Evolutionary conservation across 2,113 vertebrate genomes (phyloP).

Genomic region (Strix uralensis): DNA sequence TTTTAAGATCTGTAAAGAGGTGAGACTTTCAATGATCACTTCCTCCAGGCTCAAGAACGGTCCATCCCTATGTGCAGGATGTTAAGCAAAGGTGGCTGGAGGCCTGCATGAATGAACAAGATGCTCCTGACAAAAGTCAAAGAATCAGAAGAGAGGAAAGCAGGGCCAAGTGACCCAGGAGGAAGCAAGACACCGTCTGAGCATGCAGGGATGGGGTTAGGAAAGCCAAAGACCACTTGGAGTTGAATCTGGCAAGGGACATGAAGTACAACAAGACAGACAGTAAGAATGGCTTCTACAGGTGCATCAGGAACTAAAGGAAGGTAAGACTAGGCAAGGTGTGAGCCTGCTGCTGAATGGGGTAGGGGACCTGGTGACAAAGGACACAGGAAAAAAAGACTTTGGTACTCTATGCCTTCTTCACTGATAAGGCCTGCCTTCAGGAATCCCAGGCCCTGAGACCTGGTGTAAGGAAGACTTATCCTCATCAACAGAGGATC

Average conservation of each 20-base stretch:
- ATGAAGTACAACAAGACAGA: not conserved
- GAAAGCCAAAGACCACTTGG: not conserved
- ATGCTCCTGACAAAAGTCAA: not conserved
- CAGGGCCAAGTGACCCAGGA: not conserved
- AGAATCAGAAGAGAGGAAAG: not conserved
- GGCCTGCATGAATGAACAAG: not conserved
- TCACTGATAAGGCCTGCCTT: not conserved
- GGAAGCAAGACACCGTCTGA: not conserved
- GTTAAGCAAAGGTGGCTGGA: not conserved
- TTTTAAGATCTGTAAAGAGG: not conserved
- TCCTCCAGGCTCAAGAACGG: not conserved
- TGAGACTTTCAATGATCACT: not conserved
- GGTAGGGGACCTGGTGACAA: not conserved
- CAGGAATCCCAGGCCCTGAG: not conserved
- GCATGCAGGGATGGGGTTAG: not conserved
- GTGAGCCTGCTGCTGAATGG: not conserved
- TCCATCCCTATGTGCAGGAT: not conserved
- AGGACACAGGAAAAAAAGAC: not conserved
- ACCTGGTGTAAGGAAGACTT: not conserved
- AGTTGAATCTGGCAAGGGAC: not conserved
- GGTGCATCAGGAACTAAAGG: not conserved
- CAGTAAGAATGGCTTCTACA: not conserved
- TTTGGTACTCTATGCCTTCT: not conserved
- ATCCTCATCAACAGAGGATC: not conserved
- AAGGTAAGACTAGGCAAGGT: not conserved